Conservation (phyloP, 2,888 invertebrate species). For the Caenorhabditis uteleia region DNA sequence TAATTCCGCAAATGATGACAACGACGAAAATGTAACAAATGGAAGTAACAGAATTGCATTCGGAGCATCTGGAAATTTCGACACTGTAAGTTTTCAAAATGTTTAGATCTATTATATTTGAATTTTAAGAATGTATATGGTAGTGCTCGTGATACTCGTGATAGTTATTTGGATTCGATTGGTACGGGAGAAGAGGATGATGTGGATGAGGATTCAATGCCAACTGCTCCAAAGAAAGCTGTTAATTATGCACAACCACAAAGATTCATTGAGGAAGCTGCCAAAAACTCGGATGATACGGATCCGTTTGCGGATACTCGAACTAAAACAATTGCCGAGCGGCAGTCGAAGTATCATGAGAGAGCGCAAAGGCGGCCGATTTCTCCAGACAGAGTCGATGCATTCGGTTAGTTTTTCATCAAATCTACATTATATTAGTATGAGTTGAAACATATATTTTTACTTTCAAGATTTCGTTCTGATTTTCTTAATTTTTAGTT, state of each 20-base stretch:
- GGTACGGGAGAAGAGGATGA: slow-evolving; percentile 94
- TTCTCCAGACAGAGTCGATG: slow-evolving; percentile 94
- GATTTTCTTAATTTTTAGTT: slow-evolving; percentile 42
- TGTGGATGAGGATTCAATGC: slow-evolving; percentile 66
- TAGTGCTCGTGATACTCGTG: slow-evolving; percentile 78
- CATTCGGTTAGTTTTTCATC: slow-evolving; percentile 78
- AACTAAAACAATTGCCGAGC: slow-evolving; percentile 88
- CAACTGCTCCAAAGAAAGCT: slow-evolving; percentile 36
- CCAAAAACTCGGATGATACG: slow-evolving; percentile 76
- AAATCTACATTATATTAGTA: neutral
- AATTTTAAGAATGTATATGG: slow-evolving; percentile 90
- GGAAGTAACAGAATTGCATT: slow-evolving; percentile 77
- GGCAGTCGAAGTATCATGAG: slow-evolving; percentile 94
- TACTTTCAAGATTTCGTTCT: no score
- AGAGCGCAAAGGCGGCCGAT: slow-evolving; percentile 85
- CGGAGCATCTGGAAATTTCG: slow-evolving; percentile 85
- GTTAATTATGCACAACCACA: slow-evolving; percentile 48
- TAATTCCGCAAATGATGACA: slow-evolving; percentile 76
- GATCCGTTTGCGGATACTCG: slow-evolving; percentile 93
- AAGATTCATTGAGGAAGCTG: slow-evolving; percentile 59
- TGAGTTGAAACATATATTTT: no score
- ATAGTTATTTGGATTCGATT: slow-evolving; percentile 92
- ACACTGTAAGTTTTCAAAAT: slow-evolving; percentile 73
- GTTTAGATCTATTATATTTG: neutral
- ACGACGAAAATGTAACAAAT: slow-evolving; percentile 28